Conservation (phyloP, 2,797 vertebrate species). For the Manis javanica region DNA sequence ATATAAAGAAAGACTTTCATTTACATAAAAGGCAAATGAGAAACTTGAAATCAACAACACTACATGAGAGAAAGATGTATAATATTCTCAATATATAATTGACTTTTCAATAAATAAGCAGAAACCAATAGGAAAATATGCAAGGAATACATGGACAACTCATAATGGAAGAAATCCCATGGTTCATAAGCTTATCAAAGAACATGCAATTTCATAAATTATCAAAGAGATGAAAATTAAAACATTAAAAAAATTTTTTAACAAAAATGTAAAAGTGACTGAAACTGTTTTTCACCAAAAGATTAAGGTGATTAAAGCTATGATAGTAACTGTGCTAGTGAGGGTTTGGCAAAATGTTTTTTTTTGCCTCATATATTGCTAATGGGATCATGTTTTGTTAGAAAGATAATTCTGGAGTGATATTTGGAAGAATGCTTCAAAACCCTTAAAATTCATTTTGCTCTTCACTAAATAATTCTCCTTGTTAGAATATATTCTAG, state of each 20-base stretch:
- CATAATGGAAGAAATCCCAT: background rate
- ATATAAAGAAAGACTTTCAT: background rate
- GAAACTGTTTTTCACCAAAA: conserved; percentile 26
- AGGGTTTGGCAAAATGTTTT: background rate
- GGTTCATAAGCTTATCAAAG: background rate
- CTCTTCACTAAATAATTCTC: conserved; percentile 23
- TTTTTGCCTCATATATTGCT: background rate
- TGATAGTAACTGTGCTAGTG: background rate
- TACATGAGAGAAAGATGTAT: background rate
- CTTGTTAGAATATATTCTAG: background rate
- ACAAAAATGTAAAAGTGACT: conserved; percentile 11
- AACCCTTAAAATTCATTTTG: background rate
- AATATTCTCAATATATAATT: background rate
- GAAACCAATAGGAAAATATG: background rate
- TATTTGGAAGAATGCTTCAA: conserved; percentile 46
- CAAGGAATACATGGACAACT: background rate
- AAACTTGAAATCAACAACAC: background rate
- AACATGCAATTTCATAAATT: background rate
- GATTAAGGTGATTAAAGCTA: conserved; percentile 40
- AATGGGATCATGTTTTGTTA: background rate
- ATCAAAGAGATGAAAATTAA: conserved; percentile 20
- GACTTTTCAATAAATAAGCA: background rate
- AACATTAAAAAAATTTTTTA: background rate
- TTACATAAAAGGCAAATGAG: background rate
- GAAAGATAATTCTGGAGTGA: background rate